Percentiles rank a stretch among this genome's conserved stretches.
phyloP scores from a whole-genome alignment of 2,113 vertebrate species.

The Typhlomys cinereus region DNA sequence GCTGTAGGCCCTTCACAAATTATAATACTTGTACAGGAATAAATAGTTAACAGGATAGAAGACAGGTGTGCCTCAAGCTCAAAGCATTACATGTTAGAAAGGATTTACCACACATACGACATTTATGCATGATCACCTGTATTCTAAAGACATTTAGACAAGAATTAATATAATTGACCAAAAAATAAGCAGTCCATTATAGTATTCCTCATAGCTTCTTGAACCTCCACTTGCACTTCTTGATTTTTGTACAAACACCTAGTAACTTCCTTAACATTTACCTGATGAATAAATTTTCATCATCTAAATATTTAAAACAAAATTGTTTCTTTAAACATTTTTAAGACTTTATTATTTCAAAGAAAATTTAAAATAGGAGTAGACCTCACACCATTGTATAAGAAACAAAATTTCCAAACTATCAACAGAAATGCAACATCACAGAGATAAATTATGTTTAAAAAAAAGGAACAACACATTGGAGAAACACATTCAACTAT shows the following conservation, averaged over 20 bases:
- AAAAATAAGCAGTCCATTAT: neutral
- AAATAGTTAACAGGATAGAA: neutral
- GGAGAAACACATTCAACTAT: slow-evolving; percentile 11
- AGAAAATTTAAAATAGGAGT: too few species aligned
- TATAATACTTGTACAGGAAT: neutral
- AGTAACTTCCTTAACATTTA: neutral
- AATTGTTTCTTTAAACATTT: too few species aligned
- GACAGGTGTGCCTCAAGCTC: neutral
- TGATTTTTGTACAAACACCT: neutral
- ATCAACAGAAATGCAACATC: too few species aligned
- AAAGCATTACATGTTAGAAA: slow-evolving; percentile 26
- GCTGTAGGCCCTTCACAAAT: neutral
- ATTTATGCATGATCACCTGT: neutral
- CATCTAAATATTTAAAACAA: slow-evolving; percentile 29
- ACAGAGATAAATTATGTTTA: too few species aligned
- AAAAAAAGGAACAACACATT: neutral
- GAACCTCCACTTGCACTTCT: neutral
- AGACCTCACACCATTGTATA: too few species aligned
- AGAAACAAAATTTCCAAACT: too few species aligned
- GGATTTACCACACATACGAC: neutral
- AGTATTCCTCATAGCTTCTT: slow-evolving; percentile 16
- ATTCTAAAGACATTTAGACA: neutral
- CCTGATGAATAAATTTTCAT: slow-evolving; percentile 8
- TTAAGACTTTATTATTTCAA: too few species aligned
- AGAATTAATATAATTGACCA: slow-evolving; percentile 9